Evolutionary conservation across 2,797 vertebrate species (phyloP).

Genomic region (Hydrocynus forskahlii): DNA sequence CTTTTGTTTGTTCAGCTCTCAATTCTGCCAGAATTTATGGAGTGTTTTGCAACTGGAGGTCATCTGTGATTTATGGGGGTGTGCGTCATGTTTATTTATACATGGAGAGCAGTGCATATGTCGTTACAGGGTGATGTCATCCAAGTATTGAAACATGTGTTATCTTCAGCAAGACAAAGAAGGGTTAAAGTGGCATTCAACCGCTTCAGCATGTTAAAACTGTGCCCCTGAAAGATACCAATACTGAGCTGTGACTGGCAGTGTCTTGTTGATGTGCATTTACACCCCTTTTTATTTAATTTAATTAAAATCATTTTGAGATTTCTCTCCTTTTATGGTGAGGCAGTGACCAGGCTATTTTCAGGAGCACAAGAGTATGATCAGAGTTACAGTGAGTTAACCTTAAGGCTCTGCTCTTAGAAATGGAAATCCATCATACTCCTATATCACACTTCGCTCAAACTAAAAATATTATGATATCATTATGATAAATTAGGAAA

Average conservation of each 20-base stretch:
- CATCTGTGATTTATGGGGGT: conserved; percentile 56
- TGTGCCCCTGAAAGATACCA: background rate
- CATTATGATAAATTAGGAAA: background rate
- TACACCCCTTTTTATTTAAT: background rate
- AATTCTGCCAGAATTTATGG: conserved; percentile 53
- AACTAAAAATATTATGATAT: background rate
- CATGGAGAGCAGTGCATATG: conserved; percentile 26
- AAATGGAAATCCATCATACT: background rate
- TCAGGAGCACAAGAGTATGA: conserved; percentile 52
- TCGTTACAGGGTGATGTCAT: conserved; percentile 54
- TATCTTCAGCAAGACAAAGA: conserved; percentile 18
- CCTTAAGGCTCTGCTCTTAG: conserved; percentile 8
- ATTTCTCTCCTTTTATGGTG: conserved; percentile 32
- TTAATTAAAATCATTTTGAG: conserved; percentile 41
- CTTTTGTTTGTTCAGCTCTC: conserved; percentile 27
- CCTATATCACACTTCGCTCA: background rate
- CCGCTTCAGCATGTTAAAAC: background rate
- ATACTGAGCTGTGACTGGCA: background rate
- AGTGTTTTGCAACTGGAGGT: conserved; percentile 54
- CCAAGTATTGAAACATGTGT: conserved; percentile 34
- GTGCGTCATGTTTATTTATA: conserved; percentile 59
- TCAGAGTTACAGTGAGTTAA: conserved; percentile 56
- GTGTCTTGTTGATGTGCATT: background rate
- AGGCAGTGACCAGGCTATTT: conserved; percentile 59
- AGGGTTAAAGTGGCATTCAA: conserved; percentile 7